These are phyloP conservation scores for Varroa destructor DNA, from an alignment of 1,140 invertebrate genomes.

Conservation along the genomic window DNA sequence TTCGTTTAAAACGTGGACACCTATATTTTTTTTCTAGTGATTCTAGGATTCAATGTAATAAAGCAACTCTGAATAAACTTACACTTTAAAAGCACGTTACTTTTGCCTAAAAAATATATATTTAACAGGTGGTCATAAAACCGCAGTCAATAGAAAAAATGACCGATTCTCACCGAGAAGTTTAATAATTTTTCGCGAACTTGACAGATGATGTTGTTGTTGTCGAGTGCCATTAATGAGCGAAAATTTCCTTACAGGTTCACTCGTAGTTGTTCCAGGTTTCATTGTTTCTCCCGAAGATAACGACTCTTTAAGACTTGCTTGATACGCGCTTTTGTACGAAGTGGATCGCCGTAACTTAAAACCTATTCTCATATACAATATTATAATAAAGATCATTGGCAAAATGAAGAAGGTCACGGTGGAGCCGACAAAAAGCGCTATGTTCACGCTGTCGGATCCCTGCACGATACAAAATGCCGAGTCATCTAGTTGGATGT, in stretches of 20 bases:
- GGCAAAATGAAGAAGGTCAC: conserved; percentile 43
- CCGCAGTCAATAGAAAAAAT: too few relatives aligned
- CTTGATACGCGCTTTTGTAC: conserved; percentile 6
- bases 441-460: conserved; percentile 24
- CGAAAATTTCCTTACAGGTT: conserved; percentile 9
- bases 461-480: conserved; percentile 15
- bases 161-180: conserved; percentile 8
- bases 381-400: conserved; percentile 40
- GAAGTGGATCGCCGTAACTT: conserved; percentile 38
- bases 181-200: conserved; percentile 22
- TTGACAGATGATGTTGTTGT: conserved; percentile 24
- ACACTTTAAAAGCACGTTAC: too few relatives aligned
- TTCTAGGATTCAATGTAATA: too few relatives aligned
- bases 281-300: neutral
- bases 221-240: conserved; percentile 21
- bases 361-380: conserved; percentile 42
- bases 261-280: neutral
- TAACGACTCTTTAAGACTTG: neutral
- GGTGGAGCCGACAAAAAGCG: conserved; percentile 37
- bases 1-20: too few relatives aligned
- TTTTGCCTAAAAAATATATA: too few relatives aligned
- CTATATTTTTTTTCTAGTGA: too few relatives aligned
- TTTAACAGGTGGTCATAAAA: too few relatives aligned
- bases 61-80: too few relatives aligned
- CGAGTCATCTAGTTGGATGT: conserved; percentile 18